Conservation (phyloP, 2,797 vertebrate species). For the Sebastes cheni region DNA sequence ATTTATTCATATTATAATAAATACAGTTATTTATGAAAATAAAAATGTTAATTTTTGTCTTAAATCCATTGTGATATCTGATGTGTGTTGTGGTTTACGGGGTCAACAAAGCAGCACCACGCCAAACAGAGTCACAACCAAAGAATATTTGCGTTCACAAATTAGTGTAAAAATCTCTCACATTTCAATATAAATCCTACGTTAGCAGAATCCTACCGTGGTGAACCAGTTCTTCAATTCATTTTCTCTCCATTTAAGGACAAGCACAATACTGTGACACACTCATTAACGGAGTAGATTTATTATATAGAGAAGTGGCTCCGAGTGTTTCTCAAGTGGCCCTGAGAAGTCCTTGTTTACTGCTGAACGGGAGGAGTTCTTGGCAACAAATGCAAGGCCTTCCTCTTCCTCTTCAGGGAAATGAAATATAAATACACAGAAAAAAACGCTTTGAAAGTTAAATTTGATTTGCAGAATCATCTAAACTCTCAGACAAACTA, state of each 20-base stretch:
- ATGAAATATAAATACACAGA: background rate
- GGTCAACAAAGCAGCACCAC: background rate
- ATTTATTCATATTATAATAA: no score
- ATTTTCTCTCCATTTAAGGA: background rate
- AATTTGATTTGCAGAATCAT: background rate
- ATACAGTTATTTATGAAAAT: no score
- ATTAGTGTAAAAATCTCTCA: background rate
- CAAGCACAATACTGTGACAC: background rate
- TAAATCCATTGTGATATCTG: no score
- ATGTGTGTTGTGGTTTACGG: background rate
- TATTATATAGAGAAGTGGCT: background rate
- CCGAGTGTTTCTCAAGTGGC: no score
- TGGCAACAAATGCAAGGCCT: background rate
- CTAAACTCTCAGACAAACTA: background rate
- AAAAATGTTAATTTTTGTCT: no score
- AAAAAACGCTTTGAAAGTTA: background rate
- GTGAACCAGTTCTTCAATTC: background rate
- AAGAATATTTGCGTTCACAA: slow-evolving; percentile 5
- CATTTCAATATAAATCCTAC: background rate
- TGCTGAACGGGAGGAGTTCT: background rate
- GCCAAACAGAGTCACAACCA: background rate
- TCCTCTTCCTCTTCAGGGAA: background rate
- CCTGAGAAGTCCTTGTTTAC: background rate
- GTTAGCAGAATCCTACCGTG: background rate
- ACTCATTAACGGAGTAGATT: background rate